Percentiles rank a stretch among this genome's conserved stretches.
Evolutionary conservation across 2,113 vertebrate species (phyloP).

Genomic region (Carollia perspicillata): DNA sequence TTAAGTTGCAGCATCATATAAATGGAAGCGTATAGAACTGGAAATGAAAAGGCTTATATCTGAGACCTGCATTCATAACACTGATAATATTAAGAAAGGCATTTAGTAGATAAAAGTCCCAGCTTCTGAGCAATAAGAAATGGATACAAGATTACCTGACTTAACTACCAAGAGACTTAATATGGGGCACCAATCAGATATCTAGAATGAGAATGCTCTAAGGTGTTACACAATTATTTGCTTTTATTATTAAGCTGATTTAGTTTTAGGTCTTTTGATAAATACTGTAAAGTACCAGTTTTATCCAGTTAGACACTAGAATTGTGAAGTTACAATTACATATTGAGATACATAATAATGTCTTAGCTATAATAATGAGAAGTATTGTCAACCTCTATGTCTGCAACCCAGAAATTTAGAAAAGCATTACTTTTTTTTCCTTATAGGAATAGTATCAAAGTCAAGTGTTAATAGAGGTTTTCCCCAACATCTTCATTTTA

Average conservation of each 20-base stretch:
- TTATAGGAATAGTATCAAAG: not conserved
- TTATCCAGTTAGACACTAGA: not conserved
- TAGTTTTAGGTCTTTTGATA: not conserved
- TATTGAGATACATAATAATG: not conserved
- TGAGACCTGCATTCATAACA: not conserved
- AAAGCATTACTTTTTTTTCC: not conserved
- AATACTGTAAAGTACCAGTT: not conserved
- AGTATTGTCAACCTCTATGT: not conserved
- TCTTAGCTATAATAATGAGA: not conserved
- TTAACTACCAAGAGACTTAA: not conserved
- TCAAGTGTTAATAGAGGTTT: not conserved
- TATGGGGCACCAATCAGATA: not conserved
- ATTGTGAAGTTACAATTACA: not conserved
- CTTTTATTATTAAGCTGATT: conserved; percentile 8
- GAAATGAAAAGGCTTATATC: not conserved
- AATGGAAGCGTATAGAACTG: not conserved
- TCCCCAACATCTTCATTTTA: not conserved
- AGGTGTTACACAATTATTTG: not conserved
- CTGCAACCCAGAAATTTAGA: not conserved
- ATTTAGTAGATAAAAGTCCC: not conserved
- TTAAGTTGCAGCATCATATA: not conserved
- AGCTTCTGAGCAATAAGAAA: not conserved
- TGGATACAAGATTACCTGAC: not conserved
- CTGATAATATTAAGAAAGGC: not conserved
- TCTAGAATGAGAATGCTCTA: too few relatives aligned